phyloP scores from a whole-genome alignment of 2,888 invertebrate genomes.

The Dermolepida albohirtum region DNA sequence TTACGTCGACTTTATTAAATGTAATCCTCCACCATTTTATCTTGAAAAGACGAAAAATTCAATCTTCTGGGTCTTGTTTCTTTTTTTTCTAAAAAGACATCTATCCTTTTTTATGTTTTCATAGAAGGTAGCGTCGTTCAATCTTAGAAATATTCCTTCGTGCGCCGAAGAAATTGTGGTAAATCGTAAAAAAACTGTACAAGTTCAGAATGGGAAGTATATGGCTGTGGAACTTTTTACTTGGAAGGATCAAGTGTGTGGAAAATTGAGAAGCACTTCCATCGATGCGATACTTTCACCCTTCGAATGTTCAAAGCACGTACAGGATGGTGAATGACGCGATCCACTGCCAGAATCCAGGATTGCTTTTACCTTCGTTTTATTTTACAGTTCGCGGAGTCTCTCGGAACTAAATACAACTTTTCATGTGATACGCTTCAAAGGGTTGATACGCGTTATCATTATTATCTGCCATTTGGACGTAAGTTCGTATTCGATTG shows the following conservation, averaged over 20 bases:
- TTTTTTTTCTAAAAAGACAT: background rate
- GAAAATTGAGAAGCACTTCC: slow-evolving; percentile 58
- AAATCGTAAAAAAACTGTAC: slow-evolving; percentile 30
- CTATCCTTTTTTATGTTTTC: slow-evolving; percentile 1
- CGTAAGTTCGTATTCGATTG: slow-evolving; percentile 21
- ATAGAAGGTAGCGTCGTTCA: slow-evolving; percentile 1
- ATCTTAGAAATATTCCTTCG: slow-evolving; percentile 8
- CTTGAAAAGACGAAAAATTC: too few species aligned
- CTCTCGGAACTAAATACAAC: slow-evolving; percentile 10
- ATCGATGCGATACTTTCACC: slow-evolving; percentile 54
- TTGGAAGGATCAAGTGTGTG: slow-evolving; percentile 57
- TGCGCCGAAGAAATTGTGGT: slow-evolving; percentile 11
- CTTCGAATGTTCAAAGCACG: slow-evolving; percentile 49
- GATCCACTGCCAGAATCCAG: slow-evolving; percentile 38
- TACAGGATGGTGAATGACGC: slow-evolving; percentile 47
- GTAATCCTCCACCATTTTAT: too few species aligned
- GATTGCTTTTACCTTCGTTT: slow-evolving; percentile 49
- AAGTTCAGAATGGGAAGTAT: slow-evolving; percentile 26
- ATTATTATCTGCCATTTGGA: slow-evolving; percentile 19
- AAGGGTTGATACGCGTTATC: slow-evolving; percentile 31
- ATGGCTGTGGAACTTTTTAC: slow-evolving; percentile 51
- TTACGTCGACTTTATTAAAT: too few species aligned
- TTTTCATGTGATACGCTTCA: slow-evolving; percentile 27
- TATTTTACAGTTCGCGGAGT: slow-evolving; percentile 31
- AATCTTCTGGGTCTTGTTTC: too few species aligned